Evolutionary conservation across 1,140 invertebrate genomes (phyloP).

Genomic region (Ceratosolen solmsi): DNA sequence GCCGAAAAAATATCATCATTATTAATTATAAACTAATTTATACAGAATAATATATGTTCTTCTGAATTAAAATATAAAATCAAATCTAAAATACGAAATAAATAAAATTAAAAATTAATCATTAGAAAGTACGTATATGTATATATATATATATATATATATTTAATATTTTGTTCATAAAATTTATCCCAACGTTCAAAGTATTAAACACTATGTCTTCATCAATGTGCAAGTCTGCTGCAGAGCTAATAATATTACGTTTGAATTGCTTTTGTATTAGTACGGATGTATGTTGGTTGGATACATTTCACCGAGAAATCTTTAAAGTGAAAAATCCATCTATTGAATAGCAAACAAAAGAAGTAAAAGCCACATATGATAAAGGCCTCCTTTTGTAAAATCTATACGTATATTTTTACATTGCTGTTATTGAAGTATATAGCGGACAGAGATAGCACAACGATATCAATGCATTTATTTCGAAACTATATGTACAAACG

Average conservation of each 20-base stretch:
- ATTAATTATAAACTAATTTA: no score
- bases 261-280: not conserved
- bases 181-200: not conserved
- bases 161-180: no score
- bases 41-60: no score
- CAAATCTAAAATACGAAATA: no score
- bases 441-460: not conserved
- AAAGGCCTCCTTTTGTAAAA: not conserved
- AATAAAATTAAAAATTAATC: no score
- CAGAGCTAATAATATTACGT: not conserved
- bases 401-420: not conserved
- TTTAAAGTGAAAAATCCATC: constrained; percentile 19
- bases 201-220: not conserved
- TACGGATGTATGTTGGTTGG: not conserved
- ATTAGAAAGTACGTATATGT: no score
- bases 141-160: no score
- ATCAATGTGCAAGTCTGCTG: not conserved
- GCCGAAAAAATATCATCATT: no score
- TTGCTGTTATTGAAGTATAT: not conserved
- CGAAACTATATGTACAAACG: constrained; percentile 27
- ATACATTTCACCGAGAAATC: not conserved
- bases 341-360: not conserved
- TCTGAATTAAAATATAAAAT: no score
- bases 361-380: not conserved
- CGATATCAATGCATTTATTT: not conserved